These are phyloP conservation scores for Aporophyla lueneburgensis DNA, from an alignment of 2,888 invertebrate species.

Conservation along the genomic window DNA sequence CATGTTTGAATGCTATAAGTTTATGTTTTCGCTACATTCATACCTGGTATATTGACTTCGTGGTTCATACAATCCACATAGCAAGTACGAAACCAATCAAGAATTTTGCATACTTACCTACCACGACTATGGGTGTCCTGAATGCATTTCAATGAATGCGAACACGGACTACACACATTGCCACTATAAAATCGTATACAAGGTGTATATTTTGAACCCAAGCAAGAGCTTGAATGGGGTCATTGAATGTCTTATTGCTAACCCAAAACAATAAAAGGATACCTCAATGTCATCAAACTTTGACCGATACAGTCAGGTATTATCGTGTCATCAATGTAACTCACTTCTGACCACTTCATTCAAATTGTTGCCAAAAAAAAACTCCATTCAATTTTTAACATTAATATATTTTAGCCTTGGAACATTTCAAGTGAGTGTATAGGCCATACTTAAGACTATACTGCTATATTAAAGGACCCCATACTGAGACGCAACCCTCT, in stretches of 20 bases:
- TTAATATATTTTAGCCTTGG: constrained; percentile 17
- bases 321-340: constrained; percentile 8
- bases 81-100: constrained; percentile 52
- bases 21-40: constrained; percentile 1
- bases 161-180: constrained; percentile 53
- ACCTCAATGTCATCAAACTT: constrained; percentile 37
- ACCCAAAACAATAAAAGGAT: constrained; percentile 58
- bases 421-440: constrained; percentile 34
- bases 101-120: constrained; percentile 63
- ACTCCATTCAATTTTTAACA: background rate
- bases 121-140: constrained; percentile 60
- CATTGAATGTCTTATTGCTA: constrained; percentile 49
- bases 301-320: constrained; percentile 22
- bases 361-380: background rate
- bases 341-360: constrained; percentile 5
- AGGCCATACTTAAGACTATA: background rate
- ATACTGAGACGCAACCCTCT: constrained; percentile 42
- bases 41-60: constrained; percentile 2
- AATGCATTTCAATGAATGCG: constrained; percentile 64
- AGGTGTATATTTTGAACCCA: constrained; percentile 48
- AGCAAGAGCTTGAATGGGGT: constrained; percentile 46
- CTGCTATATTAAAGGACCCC: constrained; percentile 13
- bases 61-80: constrained; percentile 21
- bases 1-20: constrained; percentile 10
- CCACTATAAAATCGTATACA: constrained; percentile 45